Conservation (phyloP, 1,140 invertebrate species). For the Apis laboriosa region DNA sequence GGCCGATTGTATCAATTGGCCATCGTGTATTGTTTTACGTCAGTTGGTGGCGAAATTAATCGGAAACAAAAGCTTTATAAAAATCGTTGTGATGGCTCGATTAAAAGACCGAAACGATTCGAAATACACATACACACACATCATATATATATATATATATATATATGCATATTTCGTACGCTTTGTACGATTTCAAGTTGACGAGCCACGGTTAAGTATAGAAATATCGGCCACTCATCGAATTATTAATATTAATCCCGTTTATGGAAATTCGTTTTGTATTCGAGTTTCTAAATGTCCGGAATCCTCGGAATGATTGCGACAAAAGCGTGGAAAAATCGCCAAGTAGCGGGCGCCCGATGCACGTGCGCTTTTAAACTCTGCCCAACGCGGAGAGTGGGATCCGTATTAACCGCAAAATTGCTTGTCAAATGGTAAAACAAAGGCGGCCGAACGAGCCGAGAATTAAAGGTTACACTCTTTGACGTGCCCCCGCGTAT, state of each 20-base stretch:
- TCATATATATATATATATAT: background rate
- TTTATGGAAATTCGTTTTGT: background rate
- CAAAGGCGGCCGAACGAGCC: background rate
- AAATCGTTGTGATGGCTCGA: background rate
- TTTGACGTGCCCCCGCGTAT: too few relatives aligned
- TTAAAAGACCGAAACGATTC: background rate
- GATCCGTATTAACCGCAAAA: conserved; percentile 25
- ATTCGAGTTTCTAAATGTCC: background rate
- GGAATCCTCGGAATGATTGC: background rate
- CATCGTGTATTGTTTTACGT: conserved; percentile 10
- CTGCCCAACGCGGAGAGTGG: background rate
- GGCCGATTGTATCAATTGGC: background rate
- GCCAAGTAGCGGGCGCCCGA: background rate
- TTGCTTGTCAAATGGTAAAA: conserved; percentile 32
- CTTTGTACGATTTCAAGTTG: background rate
- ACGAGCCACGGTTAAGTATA: background rate
- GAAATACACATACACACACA: too few relatives aligned
- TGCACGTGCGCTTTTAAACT: conserved; percentile 11
- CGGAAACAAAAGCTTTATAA: conserved; percentile 18
- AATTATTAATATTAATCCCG: conserved; percentile 13
- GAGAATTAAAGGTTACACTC: conserved; percentile 20
- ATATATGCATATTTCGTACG: background rate
- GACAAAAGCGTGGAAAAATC: background rate
- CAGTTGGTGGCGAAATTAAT: conserved; percentile 21
- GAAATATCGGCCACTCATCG: too few relatives aligned